These are phyloP conservation scores for Plecturocebus donacophilus DNA, from an alignment of 2,113 vertebrate genomes.

Conservation along the genomic window DNA sequence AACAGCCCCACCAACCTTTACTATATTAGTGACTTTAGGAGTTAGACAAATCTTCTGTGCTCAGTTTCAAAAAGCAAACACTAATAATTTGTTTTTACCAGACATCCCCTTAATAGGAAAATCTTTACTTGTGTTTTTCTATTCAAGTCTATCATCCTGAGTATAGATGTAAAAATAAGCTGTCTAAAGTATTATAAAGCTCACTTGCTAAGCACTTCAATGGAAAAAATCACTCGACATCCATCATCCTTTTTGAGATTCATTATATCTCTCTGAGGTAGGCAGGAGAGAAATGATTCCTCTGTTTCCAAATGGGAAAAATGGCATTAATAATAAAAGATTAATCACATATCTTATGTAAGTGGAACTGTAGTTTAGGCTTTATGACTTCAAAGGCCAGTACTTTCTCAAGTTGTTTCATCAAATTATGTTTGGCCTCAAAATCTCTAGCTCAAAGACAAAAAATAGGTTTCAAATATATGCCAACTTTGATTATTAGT, in stretches of 20 bases:
- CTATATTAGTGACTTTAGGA: background rate
- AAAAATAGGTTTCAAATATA: background rate
- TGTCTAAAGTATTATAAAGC: background rate
- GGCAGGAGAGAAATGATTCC: background rate
- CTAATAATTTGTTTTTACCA: background rate
- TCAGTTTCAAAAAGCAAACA: background rate
- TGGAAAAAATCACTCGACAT: background rate
- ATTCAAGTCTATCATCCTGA: background rate
- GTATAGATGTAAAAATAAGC: background rate
- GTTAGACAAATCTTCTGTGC: background rate
- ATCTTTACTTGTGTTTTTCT: background rate
- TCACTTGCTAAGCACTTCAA: background rate
- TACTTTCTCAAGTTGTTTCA: background rate
- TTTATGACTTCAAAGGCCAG: background rate
- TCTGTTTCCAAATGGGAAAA: background rate
- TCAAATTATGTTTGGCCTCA: slow-evolving; percentile 11
- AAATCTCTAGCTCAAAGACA: background rate
- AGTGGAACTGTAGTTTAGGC: background rate
- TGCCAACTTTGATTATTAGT: background rate
- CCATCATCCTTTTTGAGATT: background rate
- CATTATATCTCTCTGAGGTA: background rate
- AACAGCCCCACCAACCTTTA: background rate
- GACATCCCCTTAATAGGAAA: background rate
- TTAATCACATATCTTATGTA: background rate
- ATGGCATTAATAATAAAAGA: background rate